Base-by-base conservation (phyloP, 2,888 invertebrate genomes). In the Acanthosepion pharaonis region DNA sequence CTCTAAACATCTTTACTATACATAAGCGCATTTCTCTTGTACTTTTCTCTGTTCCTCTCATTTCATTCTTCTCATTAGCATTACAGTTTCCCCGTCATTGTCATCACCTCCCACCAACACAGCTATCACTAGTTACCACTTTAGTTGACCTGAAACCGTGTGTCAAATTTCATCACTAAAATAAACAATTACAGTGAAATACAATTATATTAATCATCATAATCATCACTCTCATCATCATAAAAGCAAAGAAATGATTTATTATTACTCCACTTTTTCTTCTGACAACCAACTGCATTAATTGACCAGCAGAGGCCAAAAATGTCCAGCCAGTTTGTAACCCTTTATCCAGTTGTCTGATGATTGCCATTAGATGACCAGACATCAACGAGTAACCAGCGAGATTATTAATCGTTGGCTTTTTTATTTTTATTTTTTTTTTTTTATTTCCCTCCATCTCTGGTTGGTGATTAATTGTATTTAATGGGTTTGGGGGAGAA, bases 51-150 rank as follows among this genome's bases (percentile, higher is more conserved):
- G 11, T 33, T 78, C 18, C 33, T 78, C 78, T 78, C 78, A 78
- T 78, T 78, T 78, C 78, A 78, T 78, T 78, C 78, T 78, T 78
- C 78, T n/a, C 78, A 78, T 78, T 78, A 78, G 78, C 78, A 78
- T 78, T 78, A 23, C 20, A n/a, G 78, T 78, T 78, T 78, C 33
- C 78, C n/a, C 5, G n/a, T 78, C 78, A 78, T 78, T 78, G n/a
- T 78, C 78, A 78, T 78, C 78, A 78, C n/a, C 23, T 78, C 78
- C 78, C 78, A 78, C 33, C 15, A n/a, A 78, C 78, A n/a, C 78
- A 78, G 15, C 78, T 78, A 78, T 78, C 78, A 78, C 78, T 78
- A 78, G 78, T 78, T 78, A 78, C 78, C n/a, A 78, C 78, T 33
- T 78, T n/a, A n/a, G 78, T 33, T 78, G 78, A 78, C 78, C 78